Evolutionary conservation across 2,888 invertebrate genomes (phyloP).

Genomic region (Clusia tigrina): DNA sequence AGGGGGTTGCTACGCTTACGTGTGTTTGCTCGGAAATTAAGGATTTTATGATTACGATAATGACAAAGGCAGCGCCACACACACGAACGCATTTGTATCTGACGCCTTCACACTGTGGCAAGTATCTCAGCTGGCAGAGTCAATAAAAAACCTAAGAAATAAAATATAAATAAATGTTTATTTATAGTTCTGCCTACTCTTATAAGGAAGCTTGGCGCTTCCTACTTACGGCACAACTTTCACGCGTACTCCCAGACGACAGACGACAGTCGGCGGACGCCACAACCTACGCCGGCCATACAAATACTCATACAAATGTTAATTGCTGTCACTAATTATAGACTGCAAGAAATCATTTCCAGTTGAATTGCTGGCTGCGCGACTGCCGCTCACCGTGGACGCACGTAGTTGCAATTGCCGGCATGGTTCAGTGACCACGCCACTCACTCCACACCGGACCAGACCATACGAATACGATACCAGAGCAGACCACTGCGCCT

Average conservation of each 20-base stretch:
- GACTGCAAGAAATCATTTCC: not conserved
- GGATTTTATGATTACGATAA: too few species aligned
- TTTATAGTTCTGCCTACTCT: too few species aligned
- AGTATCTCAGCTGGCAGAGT: too few species aligned
- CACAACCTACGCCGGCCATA: not conserved
- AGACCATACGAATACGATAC: not conserved
- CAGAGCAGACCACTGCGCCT: not conserved
- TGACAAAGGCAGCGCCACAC: too few species aligned
- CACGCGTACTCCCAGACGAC: not conserved
- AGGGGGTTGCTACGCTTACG: too few species aligned
- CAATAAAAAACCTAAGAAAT: too few species aligned
- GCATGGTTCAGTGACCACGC: conserved; percentile 7
- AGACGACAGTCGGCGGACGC: not conserved
- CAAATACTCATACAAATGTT: not conserved
- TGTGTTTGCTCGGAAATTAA: too few species aligned
- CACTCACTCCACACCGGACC: not conserved
- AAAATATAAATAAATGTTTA: too few species aligned
- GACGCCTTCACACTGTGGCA: too few species aligned
- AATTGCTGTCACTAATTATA: conserved; percentile 5
- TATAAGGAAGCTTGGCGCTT: too few species aligned
- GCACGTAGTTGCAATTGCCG: not conserved
- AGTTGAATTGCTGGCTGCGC: not conserved
- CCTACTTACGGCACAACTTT: not conserved
- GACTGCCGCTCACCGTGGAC: not conserved
- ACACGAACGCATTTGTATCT: too few species aligned